These are phyloP conservation scores for Ptychoptera contaminata DNA, from an alignment of 2,888 invertebrate species.

Conservation along the genomic window DNA sequence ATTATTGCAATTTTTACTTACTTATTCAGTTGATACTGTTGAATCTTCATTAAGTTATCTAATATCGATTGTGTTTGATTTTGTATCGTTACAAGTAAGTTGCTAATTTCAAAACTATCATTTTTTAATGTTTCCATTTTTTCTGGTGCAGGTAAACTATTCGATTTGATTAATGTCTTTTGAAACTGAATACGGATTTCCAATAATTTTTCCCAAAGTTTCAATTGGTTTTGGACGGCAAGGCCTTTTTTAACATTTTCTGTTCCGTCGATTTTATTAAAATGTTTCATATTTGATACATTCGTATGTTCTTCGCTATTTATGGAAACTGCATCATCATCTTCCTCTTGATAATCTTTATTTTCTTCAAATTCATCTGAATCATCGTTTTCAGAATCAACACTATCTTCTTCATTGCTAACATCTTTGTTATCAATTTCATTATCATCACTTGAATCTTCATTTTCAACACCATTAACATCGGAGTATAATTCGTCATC, in stretches of 20 bases:
- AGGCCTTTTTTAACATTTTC: slow-evolving; percentile 41
- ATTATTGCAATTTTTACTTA: too few relatives aligned
- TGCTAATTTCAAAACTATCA: too few relatives aligned
- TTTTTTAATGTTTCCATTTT: slow-evolving; percentile 22
- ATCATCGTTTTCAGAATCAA: slow-evolving; percentile 16
- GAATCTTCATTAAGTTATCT: too few relatives aligned
- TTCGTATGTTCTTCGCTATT: slow-evolving; percentile 36
- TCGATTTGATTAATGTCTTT: slow-evolving; percentile 56
- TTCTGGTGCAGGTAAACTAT: slow-evolving; percentile 59
- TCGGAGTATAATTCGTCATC: too few relatives aligned
- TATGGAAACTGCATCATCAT: slow-evolving; percentile 37
- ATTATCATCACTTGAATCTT: slow-evolving; percentile 12
- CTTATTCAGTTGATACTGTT: too few relatives aligned
- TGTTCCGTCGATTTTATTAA: too few relatives aligned
- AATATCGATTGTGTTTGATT: too few relatives aligned
- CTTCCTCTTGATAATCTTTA: slow-evolving; percentile 13
- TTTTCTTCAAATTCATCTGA: slow-evolving; percentile 19
- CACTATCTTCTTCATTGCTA: slow-evolving; percentile 15
- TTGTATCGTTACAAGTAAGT: too few relatives aligned
- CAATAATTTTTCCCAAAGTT: slow-evolving; percentile 70
- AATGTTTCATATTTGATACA: slow-evolving; percentile 20
- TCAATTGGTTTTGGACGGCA: slow-evolving; percentile 52
- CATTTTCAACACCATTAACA: slow-evolving; percentile 8
- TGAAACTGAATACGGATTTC: slow-evolving; percentile 81
- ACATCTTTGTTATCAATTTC: slow-evolving; percentile 10